phyloP scores from a whole-genome alignment of 1,140 invertebrate genomes.

The Leguminivora glycinivorella region DNA sequence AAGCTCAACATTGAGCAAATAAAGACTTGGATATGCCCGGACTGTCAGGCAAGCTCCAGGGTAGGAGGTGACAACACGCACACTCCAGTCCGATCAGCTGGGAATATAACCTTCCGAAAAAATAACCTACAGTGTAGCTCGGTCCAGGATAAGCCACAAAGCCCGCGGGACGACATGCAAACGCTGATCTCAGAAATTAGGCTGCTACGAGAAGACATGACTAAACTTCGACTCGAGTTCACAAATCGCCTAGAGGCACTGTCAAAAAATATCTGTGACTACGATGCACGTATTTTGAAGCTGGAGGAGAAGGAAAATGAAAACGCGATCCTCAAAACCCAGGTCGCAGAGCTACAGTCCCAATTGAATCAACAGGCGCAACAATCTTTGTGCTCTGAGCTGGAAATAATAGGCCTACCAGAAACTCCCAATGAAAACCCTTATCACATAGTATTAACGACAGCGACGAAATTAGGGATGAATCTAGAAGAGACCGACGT shows the following conservation, averaged over 20 bases:
- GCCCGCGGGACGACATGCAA: neutral
- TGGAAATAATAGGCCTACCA: neutral
- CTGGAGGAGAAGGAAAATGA: neutral
- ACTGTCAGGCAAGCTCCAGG: neutral
- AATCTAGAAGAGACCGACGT: neutral
- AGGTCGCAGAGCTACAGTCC: neutral
- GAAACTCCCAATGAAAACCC: conserved; percentile 23
- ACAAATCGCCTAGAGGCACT: neutral
- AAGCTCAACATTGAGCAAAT: neutral
- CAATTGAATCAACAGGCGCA: conserved; percentile 11
- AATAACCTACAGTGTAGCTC: neutral
- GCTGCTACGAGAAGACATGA: neutral
- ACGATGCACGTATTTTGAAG: neutral
- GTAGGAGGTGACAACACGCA: neutral
- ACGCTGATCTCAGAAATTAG: neutral
- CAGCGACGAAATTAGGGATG: neutral
- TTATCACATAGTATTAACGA: conserved; percentile 14
- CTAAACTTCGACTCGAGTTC: neutral
- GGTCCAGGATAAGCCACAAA: neutral
- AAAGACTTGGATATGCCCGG: neutral
- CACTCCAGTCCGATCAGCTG: neutral
- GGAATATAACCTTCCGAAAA: neutral
- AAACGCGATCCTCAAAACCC: neutral
- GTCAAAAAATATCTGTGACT: neutral
- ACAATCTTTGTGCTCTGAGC: neutral